A percentile compares a stretch with the other conserved stretches of the same genome.
phyloP scores from a whole-genome alignment of 2,113 vertebrate species.

The Prunella himalayana region DNA sequence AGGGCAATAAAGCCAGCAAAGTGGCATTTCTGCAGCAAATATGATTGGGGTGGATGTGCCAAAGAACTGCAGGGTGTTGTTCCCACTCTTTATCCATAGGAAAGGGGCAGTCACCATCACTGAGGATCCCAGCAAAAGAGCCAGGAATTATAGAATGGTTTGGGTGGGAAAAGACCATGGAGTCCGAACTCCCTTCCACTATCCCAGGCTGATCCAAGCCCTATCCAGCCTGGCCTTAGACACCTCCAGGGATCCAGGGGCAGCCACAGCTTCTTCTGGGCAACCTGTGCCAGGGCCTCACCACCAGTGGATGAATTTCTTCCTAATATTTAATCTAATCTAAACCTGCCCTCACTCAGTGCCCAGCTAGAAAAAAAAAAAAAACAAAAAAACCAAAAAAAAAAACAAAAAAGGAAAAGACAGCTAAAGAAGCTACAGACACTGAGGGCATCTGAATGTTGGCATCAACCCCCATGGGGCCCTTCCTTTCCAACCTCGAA shows the following conservation, averaged over 20 bases:
- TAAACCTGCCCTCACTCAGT: background rate
- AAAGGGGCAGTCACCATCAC: background rate
- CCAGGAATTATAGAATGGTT: background rate
- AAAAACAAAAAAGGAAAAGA: background rate
- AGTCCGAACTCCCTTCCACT: background rate
- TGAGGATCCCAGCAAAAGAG: background rate
- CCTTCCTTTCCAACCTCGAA: background rate
- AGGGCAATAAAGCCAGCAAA: background rate
- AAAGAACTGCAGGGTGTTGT: background rate
- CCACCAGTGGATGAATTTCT: background rate
- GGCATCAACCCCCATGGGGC: background rate
- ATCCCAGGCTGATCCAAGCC: background rate
- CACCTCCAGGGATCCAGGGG: background rate
- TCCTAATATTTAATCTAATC: background rate
- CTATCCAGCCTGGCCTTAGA: rapidly evolving
- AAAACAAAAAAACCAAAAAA: too few species aligned
- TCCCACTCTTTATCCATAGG: rapidly evolving
- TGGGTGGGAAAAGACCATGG: background rate
- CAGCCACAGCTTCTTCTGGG: background rate
- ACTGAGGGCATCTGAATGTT: background rate
- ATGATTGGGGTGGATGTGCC: background rate
- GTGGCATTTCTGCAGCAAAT: background rate
- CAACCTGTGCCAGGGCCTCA: background rate
- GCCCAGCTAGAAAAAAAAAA: background rate
- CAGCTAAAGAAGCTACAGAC: background rate